phyloP scores from a whole-genome alignment of 92 coral and sea anemone species.

The Palythoa grandiflora region DNA sequence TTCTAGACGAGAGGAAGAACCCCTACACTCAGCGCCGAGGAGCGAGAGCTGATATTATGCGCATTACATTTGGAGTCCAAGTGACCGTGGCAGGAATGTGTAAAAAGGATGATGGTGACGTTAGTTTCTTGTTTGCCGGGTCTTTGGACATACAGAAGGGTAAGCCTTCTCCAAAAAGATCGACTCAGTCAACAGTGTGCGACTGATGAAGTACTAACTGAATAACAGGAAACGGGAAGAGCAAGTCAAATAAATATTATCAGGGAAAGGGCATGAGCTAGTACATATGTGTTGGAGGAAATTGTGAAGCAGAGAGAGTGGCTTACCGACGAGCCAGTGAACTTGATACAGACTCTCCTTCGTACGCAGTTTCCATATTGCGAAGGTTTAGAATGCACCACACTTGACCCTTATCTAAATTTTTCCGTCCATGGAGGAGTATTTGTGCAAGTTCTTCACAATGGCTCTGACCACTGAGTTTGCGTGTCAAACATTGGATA shows the following conservation, averaged over 20 bases:
- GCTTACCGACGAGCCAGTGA: not conserved
- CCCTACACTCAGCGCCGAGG: constrained; percentile 16
- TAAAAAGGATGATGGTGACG: no score
- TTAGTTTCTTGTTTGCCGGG: no score
- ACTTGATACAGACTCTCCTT: constrained; percentile 30
- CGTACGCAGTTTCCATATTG: constrained; percentile 8
- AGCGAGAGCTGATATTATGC: constrained; percentile 2
- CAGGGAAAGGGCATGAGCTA: not conserved
- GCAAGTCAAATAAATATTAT: not conserved
- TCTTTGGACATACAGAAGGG: no score
- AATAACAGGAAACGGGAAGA: not conserved
- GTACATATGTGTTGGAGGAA: not conserved
- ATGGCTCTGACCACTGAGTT: constrained; percentile 66
- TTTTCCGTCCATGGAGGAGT: constrained; percentile 47
- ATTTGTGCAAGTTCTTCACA: constrained; percentile 72
- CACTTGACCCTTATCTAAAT: constrained; percentile 16
- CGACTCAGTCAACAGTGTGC: no score
- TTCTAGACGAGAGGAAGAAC: constrained; percentile 6
- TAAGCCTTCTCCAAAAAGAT: no score
- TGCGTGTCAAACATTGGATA: constrained; percentile 56
- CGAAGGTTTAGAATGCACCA: constrained; percentile 39
- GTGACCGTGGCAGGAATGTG: no score
- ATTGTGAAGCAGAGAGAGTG: constrained; percentile 18
- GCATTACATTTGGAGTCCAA: not conserved
- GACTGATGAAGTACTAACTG: no score